Evolutionary conservation across 2,797 vertebrate species (phyloP).

Genomic region (Aotus griseimembra): DNA sequence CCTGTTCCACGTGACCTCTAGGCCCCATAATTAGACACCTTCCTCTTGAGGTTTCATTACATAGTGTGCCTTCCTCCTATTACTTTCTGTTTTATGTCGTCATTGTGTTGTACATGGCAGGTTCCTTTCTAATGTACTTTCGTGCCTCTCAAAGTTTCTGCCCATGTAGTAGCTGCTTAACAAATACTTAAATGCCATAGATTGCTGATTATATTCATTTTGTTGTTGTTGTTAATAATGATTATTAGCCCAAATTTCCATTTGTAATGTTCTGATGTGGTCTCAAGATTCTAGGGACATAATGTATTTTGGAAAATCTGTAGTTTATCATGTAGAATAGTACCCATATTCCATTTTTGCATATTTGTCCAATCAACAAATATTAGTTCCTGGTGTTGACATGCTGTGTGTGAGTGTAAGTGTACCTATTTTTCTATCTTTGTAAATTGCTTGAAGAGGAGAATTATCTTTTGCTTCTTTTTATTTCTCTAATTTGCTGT

Average conservation of each 20-base stretch:
- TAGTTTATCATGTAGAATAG: not conserved
- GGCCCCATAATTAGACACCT: not conserved
- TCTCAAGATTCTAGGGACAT: not conserved
- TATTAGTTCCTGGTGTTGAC: not conserved
- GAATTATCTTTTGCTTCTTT: not conserved
- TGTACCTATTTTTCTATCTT: not conserved
- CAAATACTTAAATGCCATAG: not conserved
- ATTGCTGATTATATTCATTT: constrained; percentile 13
- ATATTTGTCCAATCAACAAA: not conserved
- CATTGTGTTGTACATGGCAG: not conserved
- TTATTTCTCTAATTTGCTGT: constrained; percentile 35
- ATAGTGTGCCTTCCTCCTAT: not conserved
- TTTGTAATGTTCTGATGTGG: not conserved
- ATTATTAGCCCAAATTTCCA: not conserved
- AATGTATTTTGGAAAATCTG: not conserved
- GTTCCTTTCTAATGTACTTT: not conserved
- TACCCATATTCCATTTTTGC: not conserved
- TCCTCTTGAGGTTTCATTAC: constrained; percentile 5
- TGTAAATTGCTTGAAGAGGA: constrained; percentile 7
- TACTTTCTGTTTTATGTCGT: not conserved
- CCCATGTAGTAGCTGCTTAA: not conserved
- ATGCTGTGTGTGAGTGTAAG: not conserved
- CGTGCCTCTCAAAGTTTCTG: not conserved
- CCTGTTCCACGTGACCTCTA: not conserved
- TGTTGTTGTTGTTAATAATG: not conserved